Evolutionary conservation across 1,140 invertebrate genomes (phyloP).

Genomic region (Drosophila azteca): DNA sequence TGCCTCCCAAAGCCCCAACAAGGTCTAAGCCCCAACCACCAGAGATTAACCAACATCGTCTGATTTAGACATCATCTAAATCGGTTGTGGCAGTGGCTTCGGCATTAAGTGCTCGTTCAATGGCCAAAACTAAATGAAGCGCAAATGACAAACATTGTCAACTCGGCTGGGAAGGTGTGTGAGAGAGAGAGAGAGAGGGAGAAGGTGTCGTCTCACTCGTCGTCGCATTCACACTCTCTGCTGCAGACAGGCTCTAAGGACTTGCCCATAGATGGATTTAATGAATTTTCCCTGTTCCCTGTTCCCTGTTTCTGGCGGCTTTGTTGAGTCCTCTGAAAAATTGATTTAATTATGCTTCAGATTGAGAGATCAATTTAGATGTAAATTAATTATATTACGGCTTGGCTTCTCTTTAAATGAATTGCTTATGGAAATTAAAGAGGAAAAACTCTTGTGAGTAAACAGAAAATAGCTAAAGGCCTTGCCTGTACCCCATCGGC

Average conservation of each 20-base stretch:
- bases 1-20: too few species aligned
- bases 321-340: neutral
- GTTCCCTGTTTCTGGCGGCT: neutral
- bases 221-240: neutral
- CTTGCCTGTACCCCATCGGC: too few species aligned
- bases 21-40: constrained; percentile 6
- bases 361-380: too few species aligned
- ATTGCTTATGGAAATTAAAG: too few species aligned
- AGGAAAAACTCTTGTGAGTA: too few species aligned
- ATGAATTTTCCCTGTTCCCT: constrained; percentile 34
- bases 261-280: constrained; percentile 2
- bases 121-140: constrained; percentile 47
- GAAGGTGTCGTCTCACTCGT: constrained; percentile 5
- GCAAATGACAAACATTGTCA: constrained; percentile 54
- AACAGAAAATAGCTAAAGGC: too few species aligned
- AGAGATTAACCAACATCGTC: constrained; percentile 2
- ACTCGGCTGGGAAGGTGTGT: constrained; percentile 2
- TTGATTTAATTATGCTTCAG: constrained; percentile 21
- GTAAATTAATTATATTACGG: too few species aligned
- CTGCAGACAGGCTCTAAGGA: constrained; percentile 2
- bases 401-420: too few species aligned
- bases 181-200: too few species aligned
- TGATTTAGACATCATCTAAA: constrained; percentile 36
- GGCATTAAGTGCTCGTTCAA: constrained; percentile 1
- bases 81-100: neutral